These are phyloP conservation scores for Iselma pallidipennis DNA, from an alignment of 2,888 invertebrate genomes.

Conservation along the genomic window DNA sequence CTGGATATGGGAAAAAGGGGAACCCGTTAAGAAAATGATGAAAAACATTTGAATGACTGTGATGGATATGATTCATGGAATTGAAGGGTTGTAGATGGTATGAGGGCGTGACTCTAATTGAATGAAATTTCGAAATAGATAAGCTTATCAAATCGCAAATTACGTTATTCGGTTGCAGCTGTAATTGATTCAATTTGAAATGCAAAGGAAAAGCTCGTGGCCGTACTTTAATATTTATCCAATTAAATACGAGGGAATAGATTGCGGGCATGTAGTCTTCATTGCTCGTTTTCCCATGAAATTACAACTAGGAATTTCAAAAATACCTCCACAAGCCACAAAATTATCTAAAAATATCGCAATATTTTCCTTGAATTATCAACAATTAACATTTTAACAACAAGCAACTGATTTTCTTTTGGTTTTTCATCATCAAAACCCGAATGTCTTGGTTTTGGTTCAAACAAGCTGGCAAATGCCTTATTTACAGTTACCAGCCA, in stretches of 20 bases:
- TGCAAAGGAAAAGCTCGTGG: conserved; percentile 20
- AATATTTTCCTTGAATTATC: no score
- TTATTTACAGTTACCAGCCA: conserved; percentile 14
- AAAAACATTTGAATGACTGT: conserved; percentile 27
- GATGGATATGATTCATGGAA: conserved; percentile 35
- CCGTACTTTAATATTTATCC: conserved; percentile 11
- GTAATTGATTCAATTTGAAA: conserved; percentile 23
- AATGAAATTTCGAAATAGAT: conserved; percentile 35
- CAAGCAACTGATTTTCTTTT: no score
- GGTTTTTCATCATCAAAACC: neutral
- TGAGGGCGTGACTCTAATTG: conserved; percentile 38
- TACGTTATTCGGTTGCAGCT: conserved; percentile 21
- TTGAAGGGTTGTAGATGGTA: conserved; percentile 35
- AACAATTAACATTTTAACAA: no score
- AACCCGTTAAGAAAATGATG: conserved; percentile 31
- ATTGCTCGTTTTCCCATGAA: neutral
- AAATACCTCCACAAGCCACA: neutral
- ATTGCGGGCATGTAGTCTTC: neutral
- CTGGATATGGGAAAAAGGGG: conserved; percentile 33
- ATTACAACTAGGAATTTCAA: no score
- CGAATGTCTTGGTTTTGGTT: neutral
- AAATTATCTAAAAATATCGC: no score
- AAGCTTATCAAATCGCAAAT: conserved; percentile 29
- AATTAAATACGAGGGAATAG: conserved; percentile 15
- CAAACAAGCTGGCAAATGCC: conserved; percentile 11